Evolutionary conservation across 1,140 invertebrate genomes (phyloP), one percentile per base, ranked within the genome.

Genomic region (Goniozus legneri): DNA sequence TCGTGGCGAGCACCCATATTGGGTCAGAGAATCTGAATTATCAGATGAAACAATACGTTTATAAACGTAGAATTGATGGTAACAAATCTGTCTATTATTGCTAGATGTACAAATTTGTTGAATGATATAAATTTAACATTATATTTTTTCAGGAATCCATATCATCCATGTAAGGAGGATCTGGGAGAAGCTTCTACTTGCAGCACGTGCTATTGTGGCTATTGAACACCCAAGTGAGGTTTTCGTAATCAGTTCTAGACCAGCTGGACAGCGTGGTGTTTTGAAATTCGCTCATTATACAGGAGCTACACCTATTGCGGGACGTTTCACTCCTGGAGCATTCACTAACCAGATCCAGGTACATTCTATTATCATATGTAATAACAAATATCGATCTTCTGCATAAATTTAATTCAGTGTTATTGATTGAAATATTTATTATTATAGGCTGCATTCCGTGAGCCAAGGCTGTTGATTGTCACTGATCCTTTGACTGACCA

Each of bases 231-330:
- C 95, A 15, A 86, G 91, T 47, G 97, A 99, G 74, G 85, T 95
- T 0, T 98, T 93, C 77, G 95, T 97, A 40, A 97, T 99, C 65
- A 97, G 95, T 49, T 92, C 93, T 20, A 83, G 92, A 62, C 84
- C 88, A n/a, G 92, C 90, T 69, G 96, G 95, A 15, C 97, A 99
- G 79, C 82, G 97, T 58, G 97, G 96, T 56, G 94, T 99, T 2
- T 79, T 99, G 8, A 99, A 99, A 80, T 99, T 97, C 75, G 94
- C 96, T n/a, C 84, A 90, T 36, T 92, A 98, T 71, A 98, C 95
- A 62, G 95, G 97, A 16, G 93, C 96, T 33, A 98, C 94, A 3
- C 91, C 96, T 2, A 97, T 99, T 80, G 96, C 97, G 76, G 97
- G 97, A 63, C 86, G 97, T 68, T 99, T 98, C 77, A 98, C 96